Conservation (phyloP, 2,797 vertebrate species). For the Channallabes apus region DNA sequence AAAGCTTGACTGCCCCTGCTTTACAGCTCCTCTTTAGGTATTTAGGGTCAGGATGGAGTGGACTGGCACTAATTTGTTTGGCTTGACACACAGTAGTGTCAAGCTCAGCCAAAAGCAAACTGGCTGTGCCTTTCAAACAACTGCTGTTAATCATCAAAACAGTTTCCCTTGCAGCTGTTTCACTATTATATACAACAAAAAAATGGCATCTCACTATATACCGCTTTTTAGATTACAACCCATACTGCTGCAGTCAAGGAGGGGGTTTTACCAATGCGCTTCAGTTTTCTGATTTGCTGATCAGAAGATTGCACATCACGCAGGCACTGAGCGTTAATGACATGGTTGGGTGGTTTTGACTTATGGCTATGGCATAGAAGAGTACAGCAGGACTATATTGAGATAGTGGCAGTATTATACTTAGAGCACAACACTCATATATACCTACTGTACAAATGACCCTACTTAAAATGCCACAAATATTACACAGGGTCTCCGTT, state of each 20-base stretch:
- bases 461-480: constrained; percentile 25
- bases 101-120: constrained; percentile 2
- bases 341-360: constrained; percentile 35
- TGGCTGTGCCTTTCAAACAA: not conserved
- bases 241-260: constrained; percentile 24
- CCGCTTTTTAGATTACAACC: not conserved
- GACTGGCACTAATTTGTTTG: constrained; percentile 18
- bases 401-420: constrained; percentile 7
- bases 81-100: constrained; percentile 21
- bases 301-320: constrained; percentile 11
- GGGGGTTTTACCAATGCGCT: not conserved
- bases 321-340: constrained; percentile 28
- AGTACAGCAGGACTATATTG: not conserved
- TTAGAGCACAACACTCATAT: not conserved
- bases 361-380: constrained; percentile 15
- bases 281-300: constrained; percentile 30
- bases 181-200: not conserved
- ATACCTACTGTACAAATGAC: not conserved
- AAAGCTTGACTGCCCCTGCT: not conserved
- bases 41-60: constrained; percentile 11
- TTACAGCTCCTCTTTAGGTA: not conserved
- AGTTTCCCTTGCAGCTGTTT: not conserved
- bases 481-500: constrained; percentile 14
- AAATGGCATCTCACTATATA: not conserved
- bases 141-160: constrained; percentile 17